Evolutionary conservation across 2,113 vertebrate species (phyloP).

Genomic region (Salvelinus sp.): DNA sequence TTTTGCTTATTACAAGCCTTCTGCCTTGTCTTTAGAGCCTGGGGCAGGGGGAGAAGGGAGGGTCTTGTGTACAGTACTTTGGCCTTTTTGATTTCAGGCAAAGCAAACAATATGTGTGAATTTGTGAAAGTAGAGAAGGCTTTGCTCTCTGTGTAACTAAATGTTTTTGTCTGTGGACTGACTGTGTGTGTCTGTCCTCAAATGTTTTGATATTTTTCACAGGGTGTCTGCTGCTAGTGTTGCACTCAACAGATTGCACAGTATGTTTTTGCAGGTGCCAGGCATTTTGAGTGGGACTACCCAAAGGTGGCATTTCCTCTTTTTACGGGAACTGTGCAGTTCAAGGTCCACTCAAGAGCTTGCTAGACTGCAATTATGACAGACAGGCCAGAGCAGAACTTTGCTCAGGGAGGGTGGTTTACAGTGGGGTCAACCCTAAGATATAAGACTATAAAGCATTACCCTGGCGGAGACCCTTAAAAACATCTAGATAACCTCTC

Average conservation of each 20-base stretch:
- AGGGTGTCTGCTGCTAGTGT: slow-evolving; percentile 10
- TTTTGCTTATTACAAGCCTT: neutral
- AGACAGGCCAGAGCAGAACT: neutral
- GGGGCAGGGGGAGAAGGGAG: no score
- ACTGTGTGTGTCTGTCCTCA: neutral
- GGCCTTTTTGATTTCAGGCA: neutral
- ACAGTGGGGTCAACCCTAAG: neutral
- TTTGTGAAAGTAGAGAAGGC: neutral
- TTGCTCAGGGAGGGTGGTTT: neutral
- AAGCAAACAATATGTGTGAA: neutral
- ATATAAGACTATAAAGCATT: no score
- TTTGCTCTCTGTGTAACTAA: neutral
- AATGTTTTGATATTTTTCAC: neutral
- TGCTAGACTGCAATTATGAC: slow-evolving; percentile 12
- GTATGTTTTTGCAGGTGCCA: slow-evolving; percentile 79
- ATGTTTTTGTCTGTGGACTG: slow-evolving; percentile 4
- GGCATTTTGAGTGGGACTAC: slow-evolving; percentile 68
- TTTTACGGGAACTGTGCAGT: slow-evolving; percentile 63
- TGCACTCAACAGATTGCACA: slow-evolving; percentile 31
- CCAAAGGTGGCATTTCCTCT: slow-evolving; percentile 79
- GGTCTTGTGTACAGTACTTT: no score
- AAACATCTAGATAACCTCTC: no score
- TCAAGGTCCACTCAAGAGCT: slow-evolving; percentile 2
- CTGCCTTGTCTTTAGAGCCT: neutral
- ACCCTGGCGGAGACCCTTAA: no score